A percentile compares a stretch with the other conserved stretches of the same genome.
phyloP scores from a whole-genome alignment of 1,140 invertebrate genomes.

The Cheumatopsyche charites region DNA sequence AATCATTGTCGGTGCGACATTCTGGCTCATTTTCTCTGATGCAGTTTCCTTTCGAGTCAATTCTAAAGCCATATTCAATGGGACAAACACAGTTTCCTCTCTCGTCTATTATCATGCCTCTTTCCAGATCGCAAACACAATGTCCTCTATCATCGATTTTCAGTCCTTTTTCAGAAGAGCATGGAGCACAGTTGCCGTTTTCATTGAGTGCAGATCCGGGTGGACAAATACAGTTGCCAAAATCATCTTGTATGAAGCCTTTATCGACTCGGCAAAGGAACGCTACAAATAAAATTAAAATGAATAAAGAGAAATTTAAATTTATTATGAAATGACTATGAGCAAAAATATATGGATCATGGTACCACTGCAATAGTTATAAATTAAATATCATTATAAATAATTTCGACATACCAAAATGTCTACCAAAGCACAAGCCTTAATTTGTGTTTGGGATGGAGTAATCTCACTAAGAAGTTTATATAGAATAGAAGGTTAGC shows the following conservation, averaged over 20 bases:
- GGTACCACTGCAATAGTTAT: too few species aligned
- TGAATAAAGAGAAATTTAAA: conserved; percentile 50
- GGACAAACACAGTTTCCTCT: conserved; percentile 81
- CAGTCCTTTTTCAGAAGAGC: conserved; percentile 72
- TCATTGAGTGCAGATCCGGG: conserved; percentile 76
- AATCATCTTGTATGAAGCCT: conserved; percentile 71
- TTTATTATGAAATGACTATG: conserved; percentile 19
- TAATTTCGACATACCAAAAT: too few species aligned
- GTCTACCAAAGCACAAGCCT: too few species aligned
- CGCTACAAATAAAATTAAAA: conserved; percentile 57
- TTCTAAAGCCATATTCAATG: conserved; percentile 69
- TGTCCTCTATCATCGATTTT: conserved; percentile 76
- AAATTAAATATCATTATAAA: too few species aligned
- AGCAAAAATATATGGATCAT: conserved; percentile 25
- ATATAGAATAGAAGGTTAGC: too few species aligned
- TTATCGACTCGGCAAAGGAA: conserved; percentile 72
- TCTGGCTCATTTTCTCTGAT: conserved; percentile 62
- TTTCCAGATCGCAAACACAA: conserved; percentile 79
- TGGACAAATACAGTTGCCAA: conserved; percentile 77
- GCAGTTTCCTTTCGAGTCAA: conserved; percentile 72
- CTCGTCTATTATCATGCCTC: conserved; percentile 76
- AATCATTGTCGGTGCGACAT: conserved; percentile 77
- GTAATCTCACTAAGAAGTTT: too few species aligned
- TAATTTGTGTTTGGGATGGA: too few species aligned
- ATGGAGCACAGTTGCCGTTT: conserved; percentile 77